phyloP scores from a whole-genome alignment of 2,113 vertebrate species.

The Shinisaurus crocodilurus region DNA sequence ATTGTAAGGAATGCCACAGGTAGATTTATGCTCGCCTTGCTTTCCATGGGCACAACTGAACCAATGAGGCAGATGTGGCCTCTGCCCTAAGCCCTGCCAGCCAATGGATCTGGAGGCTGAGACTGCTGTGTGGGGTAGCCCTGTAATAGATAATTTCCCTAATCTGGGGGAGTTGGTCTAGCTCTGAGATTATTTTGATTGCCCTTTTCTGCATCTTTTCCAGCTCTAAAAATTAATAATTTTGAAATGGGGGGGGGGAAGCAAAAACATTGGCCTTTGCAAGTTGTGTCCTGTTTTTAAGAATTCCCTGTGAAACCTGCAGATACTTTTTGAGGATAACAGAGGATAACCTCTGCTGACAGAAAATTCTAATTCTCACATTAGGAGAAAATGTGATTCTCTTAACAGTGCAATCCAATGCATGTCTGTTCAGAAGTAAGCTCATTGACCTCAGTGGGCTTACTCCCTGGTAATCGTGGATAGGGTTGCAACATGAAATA shows the following conservation, averaged over 20 bases:
- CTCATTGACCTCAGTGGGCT: too few relatives aligned
- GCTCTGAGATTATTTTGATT: too few relatives aligned
- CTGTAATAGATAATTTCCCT: background rate
- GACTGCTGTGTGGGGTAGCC: background rate
- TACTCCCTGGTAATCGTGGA: too few relatives aligned
- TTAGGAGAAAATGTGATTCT: background rate
- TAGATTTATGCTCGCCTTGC: too few relatives aligned
- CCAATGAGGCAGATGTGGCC: too few relatives aligned
- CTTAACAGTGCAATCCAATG: background rate
- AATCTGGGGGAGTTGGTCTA: too few relatives aligned
- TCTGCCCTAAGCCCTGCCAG: too few relatives aligned
- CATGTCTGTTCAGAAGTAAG: too few relatives aligned
- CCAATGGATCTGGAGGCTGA: background rate
- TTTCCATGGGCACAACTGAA: too few relatives aligned
- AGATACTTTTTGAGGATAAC: background rate
- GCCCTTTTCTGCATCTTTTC: too few relatives aligned
- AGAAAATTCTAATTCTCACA: background rate
- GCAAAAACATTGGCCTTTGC: background rate
- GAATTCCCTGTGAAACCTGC: background rate
- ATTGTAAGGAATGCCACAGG: too few relatives aligned
- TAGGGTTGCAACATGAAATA: background rate
- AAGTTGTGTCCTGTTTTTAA: background rate
- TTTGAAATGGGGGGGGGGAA: background rate
- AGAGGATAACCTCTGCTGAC: background rate
- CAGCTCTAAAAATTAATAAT: too few relatives aligned